Evolutionary conservation across 2,888 invertebrate genomes (phyloP).

Genomic region (Stenurella melanura): DNA sequence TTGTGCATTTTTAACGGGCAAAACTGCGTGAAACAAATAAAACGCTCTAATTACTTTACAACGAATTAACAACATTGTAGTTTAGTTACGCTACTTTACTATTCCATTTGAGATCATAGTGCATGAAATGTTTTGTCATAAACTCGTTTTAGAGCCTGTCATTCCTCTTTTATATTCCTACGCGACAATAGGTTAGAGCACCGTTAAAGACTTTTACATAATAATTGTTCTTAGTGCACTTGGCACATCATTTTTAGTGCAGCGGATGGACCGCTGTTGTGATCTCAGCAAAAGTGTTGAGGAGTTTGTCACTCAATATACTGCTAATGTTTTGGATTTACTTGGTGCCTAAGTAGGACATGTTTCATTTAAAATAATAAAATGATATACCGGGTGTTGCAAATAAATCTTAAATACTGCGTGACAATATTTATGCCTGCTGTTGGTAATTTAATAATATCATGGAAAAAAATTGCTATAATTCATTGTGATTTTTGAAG

Average conservation of each 20-base stretch:
- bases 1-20: conserved; percentile 7
- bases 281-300: too few species aligned
- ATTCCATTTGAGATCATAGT: conserved; percentile 21
- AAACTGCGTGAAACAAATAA: conserved; percentile 5
- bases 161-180: conserved; percentile 25
- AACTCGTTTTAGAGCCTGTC: conserved; percentile 37
- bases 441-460: too few species aligned
- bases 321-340: too few species aligned
- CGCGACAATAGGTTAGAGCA: conserved; percentile 32
- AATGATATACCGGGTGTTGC: too few species aligned
- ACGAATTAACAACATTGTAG: conserved; percentile 5
- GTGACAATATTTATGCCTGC: too few species aligned
- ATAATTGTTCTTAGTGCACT: conserved; percentile 44
- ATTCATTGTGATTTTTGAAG: too few species aligned
- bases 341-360: too few species aligned
- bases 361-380: too few species aligned
- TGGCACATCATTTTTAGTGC: conserved; percentile 39
- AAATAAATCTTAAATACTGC: too few species aligned
- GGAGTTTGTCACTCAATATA: too few species aligned
- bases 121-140: conserved; percentile 38
- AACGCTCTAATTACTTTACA: conserved; percentile 7
- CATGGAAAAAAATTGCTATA: too few species aligned
- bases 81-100: conserved; percentile 8
- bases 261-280: too few species aligned
- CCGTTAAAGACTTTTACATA: conserved; percentile 32